Conservation (phyloP, 2,888 invertebrate genomes). For the Boloria selene region DNA sequence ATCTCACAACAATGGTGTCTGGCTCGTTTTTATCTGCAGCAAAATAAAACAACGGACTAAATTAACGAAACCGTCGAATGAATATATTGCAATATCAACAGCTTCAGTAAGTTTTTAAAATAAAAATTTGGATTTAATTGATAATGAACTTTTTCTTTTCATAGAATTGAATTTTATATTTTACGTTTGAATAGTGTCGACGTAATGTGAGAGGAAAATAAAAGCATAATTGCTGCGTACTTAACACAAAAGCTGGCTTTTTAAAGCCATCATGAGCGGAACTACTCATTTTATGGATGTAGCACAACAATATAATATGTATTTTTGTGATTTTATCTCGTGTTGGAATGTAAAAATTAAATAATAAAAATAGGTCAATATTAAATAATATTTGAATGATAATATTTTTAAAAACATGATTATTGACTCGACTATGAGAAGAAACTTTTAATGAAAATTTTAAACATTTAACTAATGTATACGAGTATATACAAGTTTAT, state of each 20-base stretch:
- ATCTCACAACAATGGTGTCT: conserved; percentile 32
- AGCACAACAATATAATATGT: no score
- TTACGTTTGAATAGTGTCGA: conserved; percentile 4
- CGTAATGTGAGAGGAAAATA: neutral
- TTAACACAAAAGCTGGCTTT: neutral
- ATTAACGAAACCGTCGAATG: conserved; percentile 16
- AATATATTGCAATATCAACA: conserved; percentile 21
- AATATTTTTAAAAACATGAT: no score
- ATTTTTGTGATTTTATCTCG: no score
- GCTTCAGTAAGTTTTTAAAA: conserved; percentile 1
- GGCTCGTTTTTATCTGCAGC: conserved; percentile 25
- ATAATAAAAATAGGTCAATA: no score
- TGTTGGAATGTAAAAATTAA: no score
- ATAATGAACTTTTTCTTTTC: conserved; percentile 7
- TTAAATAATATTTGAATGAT: no score
- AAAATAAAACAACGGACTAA: conserved; percentile 30
- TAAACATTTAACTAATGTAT: no score
- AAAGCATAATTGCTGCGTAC: neutral
- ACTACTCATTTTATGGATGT: neutral
- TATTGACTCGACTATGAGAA: no score
- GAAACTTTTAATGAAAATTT: no score
- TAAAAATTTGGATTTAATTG: conserved; percentile 20
- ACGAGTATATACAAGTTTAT: no score
- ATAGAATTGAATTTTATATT: conserved; percentile 3
- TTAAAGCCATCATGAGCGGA: neutral